phyloP scores from a whole-genome alignment of 2,888 invertebrate genomes.

The Rhagophthalmus giganteus region DNA sequence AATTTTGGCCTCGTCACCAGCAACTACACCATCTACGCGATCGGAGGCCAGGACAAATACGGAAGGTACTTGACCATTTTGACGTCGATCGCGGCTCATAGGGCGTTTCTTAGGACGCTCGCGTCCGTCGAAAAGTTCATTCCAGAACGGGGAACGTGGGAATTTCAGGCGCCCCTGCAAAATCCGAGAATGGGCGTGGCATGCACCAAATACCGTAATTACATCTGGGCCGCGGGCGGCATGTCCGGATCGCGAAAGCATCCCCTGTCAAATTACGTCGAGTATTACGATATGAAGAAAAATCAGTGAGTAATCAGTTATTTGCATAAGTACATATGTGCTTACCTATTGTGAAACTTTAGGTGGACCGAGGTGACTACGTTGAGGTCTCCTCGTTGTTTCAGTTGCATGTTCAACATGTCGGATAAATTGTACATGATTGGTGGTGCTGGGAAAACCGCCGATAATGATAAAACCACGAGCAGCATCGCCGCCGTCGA shows the following conservation, averaged over 20 bases:
- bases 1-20: conserved; percentile 72
- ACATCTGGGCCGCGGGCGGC: conserved; percentile 76
- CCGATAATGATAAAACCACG: conserved; percentile 59
- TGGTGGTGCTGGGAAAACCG: conserved; percentile 66
- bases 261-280: conserved; percentile 63
- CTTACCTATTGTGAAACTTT: conserved; percentile 23
- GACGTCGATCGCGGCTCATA: background rate
- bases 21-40: conserved; percentile 68
- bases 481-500: conserved; percentile 65
- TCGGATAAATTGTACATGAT: conserved; percentile 66
- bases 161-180: conserved; percentile 62
- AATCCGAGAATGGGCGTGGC: conserved; percentile 66
- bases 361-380: conserved; percentile 64
- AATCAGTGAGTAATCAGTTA: conserved; percentile 57
- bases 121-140: conserved; percentile 67
- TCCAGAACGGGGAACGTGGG: conserved; percentile 62
- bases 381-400: conserved; percentile 61
- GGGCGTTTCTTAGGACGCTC: conserved; percentile 56
- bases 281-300: conserved; percentile 65
- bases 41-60: conserved; percentile 70
- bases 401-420: conserved; percentile 58
- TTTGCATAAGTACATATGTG: background rate
- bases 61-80: conserved; percentile 51
- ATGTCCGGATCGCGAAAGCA: conserved; percentile 64
- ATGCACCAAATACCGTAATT: conserved; percentile 63